Base-by-base conservation (phyloP, 2,888 invertebrate genomes). In the Troides aeacus region DNA sequence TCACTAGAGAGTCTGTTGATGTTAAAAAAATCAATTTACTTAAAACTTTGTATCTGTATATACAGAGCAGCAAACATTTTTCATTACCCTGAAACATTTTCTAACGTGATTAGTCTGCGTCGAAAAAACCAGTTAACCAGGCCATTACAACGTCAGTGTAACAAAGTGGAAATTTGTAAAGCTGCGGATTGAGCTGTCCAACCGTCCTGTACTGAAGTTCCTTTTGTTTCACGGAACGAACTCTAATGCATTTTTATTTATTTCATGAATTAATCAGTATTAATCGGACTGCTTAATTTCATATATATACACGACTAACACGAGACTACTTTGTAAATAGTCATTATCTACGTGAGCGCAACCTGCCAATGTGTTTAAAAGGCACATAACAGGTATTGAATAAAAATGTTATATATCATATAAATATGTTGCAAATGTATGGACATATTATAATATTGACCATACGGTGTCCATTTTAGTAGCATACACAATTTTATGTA, bases 151-250 rank as follows among this genome's bases (percentile, higher is more conserved):
- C 46, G 65, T 50, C 65, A 59, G 59, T 12, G 46, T 60, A 66
- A 46, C 23, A 59, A 66, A 59, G 65, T 59, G 59, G 59, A 59
- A 66, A 59, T 66, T 66, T 66, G 65, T 66, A 50, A 66, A 66
- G 59, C 59, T 39, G 64, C 64, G 42, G 64, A 64, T 64, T 58
- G 64, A 42, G 58, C 58, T 64, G 64, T 64, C 64, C 58, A 42
- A 17, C 57, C 62, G 23, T 12, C 24, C n/a, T n/a, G 18, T 18
- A 53, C 53, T n/a, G 53, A 53, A 7, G 53, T 18, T 53, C 53
- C n/a, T 53, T n/a, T 18, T 53, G 53, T n/a, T 53, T 53, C 53
- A 53, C n/a, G 6, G n/a, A 53, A 53, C 3, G 2, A 53, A 53
- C 53, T 53, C n/a, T 7, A 53, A 53, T 53, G 53, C 18, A n/a